These are phyloP conservation scores for Trachurus trachurus DNA, from an alignment of 2,797 vertebrate genomes.

Conservation along the genomic window DNA sequence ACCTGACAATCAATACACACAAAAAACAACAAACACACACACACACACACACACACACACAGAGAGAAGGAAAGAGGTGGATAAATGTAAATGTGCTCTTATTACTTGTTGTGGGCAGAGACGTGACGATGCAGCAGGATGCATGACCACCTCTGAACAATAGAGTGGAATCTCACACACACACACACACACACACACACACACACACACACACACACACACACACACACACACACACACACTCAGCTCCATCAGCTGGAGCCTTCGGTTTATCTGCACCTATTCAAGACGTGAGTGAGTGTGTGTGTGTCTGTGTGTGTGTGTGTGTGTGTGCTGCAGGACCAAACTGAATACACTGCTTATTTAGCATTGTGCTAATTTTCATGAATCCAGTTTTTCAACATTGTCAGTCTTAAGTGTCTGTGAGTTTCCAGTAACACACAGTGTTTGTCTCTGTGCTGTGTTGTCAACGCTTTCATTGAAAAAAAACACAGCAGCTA, in stretches of 20 bases:
- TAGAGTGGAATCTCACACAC: conserved; percentile 65
- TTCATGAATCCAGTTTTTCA: not conserved
- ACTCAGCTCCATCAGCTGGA: conserved; percentile 61
- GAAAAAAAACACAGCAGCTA: not conserved
- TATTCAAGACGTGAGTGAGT: conserved; percentile 35
- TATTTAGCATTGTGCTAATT: conserved; percentile 18
- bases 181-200: conserved; percentile 11
- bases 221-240: conserved; percentile 38
- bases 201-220: too few relatives aligned
- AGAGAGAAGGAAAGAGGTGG: conserved; percentile 4
- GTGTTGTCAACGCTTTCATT: not conserved
- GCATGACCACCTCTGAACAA: conserved; percentile 71
- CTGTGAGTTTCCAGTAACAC: not conserved
- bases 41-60: conserved; percentile 38
- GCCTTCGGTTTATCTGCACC: conserved; percentile 71
- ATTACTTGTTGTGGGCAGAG: conserved; percentile 66
- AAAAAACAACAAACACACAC: conserved; percentile 7
- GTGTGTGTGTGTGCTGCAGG: conserved; percentile 36
- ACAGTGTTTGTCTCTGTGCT: not conserved
- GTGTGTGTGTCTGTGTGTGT: conserved; percentile 14
- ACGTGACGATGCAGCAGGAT: conserved; percentile 55
- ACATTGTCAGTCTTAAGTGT: not conserved
- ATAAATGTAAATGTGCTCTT: conserved; percentile 73
- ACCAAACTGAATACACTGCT: conserved; percentile 7
- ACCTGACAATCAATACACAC: conserved; percentile 57